These are phyloP conservation scores for Dryobota labecula DNA, from an alignment of 2,888 invertebrate genomes.

Conservation along the genomic window DNA sequence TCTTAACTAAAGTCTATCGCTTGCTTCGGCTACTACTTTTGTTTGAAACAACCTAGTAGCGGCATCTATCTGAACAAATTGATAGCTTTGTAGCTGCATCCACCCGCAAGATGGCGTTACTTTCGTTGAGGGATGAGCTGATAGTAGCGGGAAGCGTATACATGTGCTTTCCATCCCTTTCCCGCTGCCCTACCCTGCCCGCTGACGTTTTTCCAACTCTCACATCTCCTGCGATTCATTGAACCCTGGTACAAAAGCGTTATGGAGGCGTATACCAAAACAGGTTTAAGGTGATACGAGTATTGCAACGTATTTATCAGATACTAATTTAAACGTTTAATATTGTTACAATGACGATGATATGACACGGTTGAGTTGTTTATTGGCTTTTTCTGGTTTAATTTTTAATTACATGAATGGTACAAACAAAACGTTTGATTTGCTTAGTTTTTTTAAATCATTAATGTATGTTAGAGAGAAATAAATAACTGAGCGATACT, in stretches of 20 bases:
- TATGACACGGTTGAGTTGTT: not conserved
- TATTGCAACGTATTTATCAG: not conserved
- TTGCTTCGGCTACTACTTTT: not conserved
- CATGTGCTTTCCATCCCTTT: not conserved
- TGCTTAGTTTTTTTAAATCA: not conserved
- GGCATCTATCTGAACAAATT: conserved; percentile 1
- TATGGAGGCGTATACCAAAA: not conserved
- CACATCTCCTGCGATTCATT: not conserved
- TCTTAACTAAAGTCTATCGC: not conserved
- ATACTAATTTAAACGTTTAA: not conserved
- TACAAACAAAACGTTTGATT: not conserved
- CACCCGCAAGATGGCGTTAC: conserved; percentile 3
- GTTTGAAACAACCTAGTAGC: not conserved
- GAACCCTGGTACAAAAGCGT: conserved; percentile 9
- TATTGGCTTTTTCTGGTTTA: not conserved
- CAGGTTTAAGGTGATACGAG: not conserved
- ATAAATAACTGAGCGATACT: not conserved
- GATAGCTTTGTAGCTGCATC: not conserved
- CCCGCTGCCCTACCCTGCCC: too few relatives aligned
- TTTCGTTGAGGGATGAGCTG: not conserved
- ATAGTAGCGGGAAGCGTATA: not conserved
- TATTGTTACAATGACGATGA: not conserved
- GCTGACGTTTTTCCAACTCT: not conserved
- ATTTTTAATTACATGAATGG: not conserved
- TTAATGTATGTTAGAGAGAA: not conserved